Evolutionary conservation across 2,888 invertebrate species (phyloP).

Genomic region (Drosophila crucigera): DNA sequence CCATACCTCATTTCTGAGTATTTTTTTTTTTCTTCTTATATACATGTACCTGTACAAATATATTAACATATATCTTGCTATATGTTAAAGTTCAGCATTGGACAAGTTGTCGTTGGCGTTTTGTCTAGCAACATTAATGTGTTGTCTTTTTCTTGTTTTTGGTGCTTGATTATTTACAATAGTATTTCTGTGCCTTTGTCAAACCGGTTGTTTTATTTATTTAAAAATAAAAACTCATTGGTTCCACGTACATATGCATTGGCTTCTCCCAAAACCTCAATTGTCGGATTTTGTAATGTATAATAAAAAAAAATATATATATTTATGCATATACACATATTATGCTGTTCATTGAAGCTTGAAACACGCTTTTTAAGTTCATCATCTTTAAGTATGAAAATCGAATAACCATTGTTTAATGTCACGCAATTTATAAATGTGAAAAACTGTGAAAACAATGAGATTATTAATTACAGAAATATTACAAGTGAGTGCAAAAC

Average conservation of each 20-base stretch:
- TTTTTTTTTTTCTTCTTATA: constrained; percentile 2
- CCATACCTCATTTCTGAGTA: constrained; percentile 23
- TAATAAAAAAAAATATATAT: constrained; percentile 3
- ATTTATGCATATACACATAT: background rate
- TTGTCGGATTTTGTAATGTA: constrained; percentile 58
- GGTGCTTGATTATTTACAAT: constrained; percentile 30
- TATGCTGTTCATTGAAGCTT: constrained; percentile 51
- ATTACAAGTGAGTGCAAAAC: background rate
- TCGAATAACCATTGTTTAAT: constrained; percentile 32
- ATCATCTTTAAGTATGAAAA: constrained; percentile 25
- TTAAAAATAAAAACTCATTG: constrained; percentile 58
- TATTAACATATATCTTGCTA: constrained; percentile 39
- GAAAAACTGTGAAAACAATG: constrained; percentile 25
- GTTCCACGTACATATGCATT: constrained; percentile 29
- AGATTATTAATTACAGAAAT: background rate
- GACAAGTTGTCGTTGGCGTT: constrained; percentile 39
- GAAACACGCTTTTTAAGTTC: constrained; percentile 32
- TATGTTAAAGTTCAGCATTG: constrained; percentile 73
- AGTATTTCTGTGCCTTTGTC: constrained; percentile 39
- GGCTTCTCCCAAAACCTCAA: constrained; percentile 33
- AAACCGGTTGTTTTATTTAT: constrained; percentile 70
- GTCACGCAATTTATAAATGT: constrained; percentile 39
- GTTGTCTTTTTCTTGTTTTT: constrained; percentile 34
- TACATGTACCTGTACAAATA: background rate
- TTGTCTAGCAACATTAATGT: constrained; percentile 27